Percentiles rank a stretch among this genome's conserved stretches.
Conservation (phyloP, 2,888 invertebrate species). For the Drosophila vallismaia region DNA sequence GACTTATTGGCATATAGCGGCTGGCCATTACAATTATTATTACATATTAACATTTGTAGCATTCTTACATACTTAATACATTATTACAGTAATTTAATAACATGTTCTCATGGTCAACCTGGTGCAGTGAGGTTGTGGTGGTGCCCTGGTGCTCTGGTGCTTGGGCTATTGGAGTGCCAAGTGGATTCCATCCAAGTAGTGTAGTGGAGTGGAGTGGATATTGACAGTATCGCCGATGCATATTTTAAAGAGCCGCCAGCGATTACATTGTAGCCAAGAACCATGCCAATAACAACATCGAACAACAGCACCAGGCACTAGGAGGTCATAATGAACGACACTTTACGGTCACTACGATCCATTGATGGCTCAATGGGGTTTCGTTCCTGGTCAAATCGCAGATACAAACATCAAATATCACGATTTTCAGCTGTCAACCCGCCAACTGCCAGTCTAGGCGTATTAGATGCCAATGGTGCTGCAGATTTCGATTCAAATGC, state of each 20-base stretch:
- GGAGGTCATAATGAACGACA: slow-evolving; percentile 70
- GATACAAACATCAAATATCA: slow-evolving; percentile 72
- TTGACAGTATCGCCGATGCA: slow-evolving; percentile 57
- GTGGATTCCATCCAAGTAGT: slow-evolving; percentile 40
- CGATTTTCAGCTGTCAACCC: slow-evolving; percentile 74
- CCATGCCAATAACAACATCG: slow-evolving; percentile 31
- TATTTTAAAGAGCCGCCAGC: slow-evolving; percentile 74
- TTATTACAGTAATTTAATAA: slow-evolving; percentile 81
- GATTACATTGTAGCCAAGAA: slow-evolving; percentile 59
- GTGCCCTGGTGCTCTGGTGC: slow-evolving; percentile 7
- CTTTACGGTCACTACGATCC: slow-evolving; percentile 62
- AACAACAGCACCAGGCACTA: slow-evolving; percentile 16
- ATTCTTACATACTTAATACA: slow-evolving; percentile 81
- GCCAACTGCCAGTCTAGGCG: slow-evolving; percentile 8
- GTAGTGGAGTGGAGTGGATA: slow-evolving; percentile 38
- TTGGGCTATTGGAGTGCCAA: slow-evolving; percentile 37
- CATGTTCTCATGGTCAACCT: slow-evolving; percentile 83
- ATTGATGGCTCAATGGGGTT: slow-evolving; percentile 51
- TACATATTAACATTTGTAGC: slow-evolving; percentile 80
- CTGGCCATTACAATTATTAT: slow-evolving; percentile 76
- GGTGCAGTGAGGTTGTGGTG: slow-evolving; percentile 50
- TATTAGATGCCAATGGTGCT: slow-evolving; percentile 1
- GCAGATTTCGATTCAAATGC: neutral
- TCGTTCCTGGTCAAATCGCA: slow-evolving; percentile 34
- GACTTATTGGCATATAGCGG: slow-evolving; percentile 37